Base-by-base conservation (phyloP, 1,140 invertebrate species). In the Lepidurus packardi region DNA sequence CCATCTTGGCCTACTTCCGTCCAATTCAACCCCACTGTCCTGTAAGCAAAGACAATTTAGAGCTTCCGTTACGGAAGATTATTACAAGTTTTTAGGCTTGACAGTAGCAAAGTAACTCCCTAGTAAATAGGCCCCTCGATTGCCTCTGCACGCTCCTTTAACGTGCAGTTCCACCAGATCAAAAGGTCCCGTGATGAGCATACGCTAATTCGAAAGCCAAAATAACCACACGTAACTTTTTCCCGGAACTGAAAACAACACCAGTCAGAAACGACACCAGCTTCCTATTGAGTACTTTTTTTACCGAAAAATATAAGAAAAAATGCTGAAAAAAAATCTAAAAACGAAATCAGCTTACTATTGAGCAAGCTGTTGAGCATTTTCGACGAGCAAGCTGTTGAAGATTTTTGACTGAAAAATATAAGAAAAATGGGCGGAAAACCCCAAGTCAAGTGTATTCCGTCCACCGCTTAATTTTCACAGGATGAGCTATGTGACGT, bases 1-100 rank as follows among this genome's bases (percentile, higher is more conserved):
- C 53, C 53, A 21, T 65, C 53, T 9, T 65, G 53, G 53, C 53
- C 53, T 65, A 65, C 53, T 65, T 65, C 53, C 53, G n/a, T 65
- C 53, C 10, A 21, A n/a, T 65, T 21, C 21, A 65, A 65, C 6
- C 53, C 21, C 53, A 13, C 53, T 65, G 21, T 65, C 53, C 34
- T 65, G 7, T 65, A 65, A n/a, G 21, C 53, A 65, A 13, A 65
- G 6, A 16, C 10, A 47, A 16, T 65, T 13, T 7, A 21, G 16
- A n/a, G 53, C 0, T 65, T 65, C 53, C 53, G 53, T 65, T 65
- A 65, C 53, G 53, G 53, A 65, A 65, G 13, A 21, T 65, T 65
- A 65, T 65, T 21, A 4, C 53, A 65, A 65, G 2, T 21, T 13
- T 13, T 65, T 21, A 21, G 53, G 21, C 21, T 21, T 21, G 16